phyloP scores from a whole-genome alignment of 2,113 vertebrate species.

The Cryptoleucopteryx plumbea region DNA sequence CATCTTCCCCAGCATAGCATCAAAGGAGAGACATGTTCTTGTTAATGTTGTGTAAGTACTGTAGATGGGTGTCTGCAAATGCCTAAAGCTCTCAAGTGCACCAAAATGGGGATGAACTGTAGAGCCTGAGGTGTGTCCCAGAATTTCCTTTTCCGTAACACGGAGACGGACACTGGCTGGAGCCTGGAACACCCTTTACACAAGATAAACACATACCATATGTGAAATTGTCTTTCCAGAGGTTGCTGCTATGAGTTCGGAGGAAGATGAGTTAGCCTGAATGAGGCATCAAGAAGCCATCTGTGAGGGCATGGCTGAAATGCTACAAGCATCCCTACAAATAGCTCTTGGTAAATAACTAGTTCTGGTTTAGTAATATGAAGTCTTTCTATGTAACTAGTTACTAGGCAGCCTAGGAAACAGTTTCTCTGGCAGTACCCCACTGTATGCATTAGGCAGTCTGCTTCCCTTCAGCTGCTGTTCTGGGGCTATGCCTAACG shows the following conservation, averaged over 20 bases:
- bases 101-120: not conserved
- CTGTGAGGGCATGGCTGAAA: not conserved
- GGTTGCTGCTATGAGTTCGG: not conserved
- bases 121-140: not conserved
- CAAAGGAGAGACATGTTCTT: not conserved
- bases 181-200: not conserved
- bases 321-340: not conserved
- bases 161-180: not conserved
- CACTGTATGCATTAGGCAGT: not conserved
- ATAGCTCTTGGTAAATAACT: not conserved
- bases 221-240: not conserved
- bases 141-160: not conserved
- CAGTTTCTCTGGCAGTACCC: not conserved
- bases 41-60: not conserved
- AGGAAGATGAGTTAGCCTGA: not conserved
- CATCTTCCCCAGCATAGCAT: not conserved
- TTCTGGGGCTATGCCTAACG: not conserved
- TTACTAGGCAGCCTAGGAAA: slow-evolving; percentile 21
- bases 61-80: not conserved
- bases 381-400: not conserved
- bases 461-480: not conserved
- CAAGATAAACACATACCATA: not conserved
- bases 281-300: not conserved
- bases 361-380: not conserved
- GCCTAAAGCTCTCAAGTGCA: not conserved